These are phyloP conservation scores for Thamnophis elegans DNA, from an alignment of 2,797 vertebrate genomes.

Conservation along the genomic window DNA sequence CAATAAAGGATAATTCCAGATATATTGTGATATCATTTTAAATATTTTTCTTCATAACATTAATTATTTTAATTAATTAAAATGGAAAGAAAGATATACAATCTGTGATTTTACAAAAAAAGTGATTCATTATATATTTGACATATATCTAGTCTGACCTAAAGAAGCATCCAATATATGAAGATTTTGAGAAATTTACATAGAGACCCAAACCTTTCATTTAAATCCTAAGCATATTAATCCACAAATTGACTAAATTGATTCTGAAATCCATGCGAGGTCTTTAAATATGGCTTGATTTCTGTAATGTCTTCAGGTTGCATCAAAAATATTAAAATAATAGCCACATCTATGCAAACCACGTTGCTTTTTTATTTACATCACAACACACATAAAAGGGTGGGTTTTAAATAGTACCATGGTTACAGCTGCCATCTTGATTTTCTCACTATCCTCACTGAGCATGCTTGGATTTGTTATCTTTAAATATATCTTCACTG, in stretches of 20 bases:
- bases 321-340: background rate
- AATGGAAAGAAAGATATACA: background rate
- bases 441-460: background rate
- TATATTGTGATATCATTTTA: constrained; percentile 9
- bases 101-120: background rate
- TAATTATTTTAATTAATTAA: constrained; percentile 25
- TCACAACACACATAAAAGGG: background rate
- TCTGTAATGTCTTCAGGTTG: background rate
- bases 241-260: background rate
- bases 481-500: background rate
- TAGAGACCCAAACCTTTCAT: background rate
- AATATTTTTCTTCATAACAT: constrained; percentile 8
- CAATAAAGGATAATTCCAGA: constrained; percentile 14
- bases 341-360: background rate
- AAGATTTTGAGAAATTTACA: background rate
- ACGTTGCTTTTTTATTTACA: background rate
- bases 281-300: background rate
- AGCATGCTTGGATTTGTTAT: background rate
- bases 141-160: background rate
- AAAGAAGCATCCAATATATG: background rate
- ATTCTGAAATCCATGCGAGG: background rate
- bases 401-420: background rate
- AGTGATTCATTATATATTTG: background rate
- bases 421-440: background rate
- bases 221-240: background rate